Evolutionary conservation across 2,113 vertebrate genomes (phyloP), one percentile per base, ranked within the genome.

Genomic region (Fukomys damarensis): DNA sequence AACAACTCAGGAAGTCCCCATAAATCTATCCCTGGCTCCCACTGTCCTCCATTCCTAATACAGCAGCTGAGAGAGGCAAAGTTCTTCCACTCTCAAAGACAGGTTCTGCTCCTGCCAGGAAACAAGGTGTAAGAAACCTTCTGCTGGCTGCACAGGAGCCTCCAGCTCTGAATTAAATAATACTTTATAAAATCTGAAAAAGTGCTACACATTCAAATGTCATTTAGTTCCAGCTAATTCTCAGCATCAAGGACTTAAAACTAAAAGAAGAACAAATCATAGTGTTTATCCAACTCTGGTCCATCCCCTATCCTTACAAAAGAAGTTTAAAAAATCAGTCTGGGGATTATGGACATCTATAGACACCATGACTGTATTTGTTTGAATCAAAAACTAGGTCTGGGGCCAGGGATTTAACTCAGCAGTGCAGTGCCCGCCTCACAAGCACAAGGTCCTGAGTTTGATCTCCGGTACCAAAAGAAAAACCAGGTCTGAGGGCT

Each of bases 181-280:
- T 85, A 84, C 81, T 86, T 84, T 86, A 56, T 61, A 95, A 86
- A 95, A 87, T 49, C 12, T 56, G 14, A 3, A 54, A 46, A 91
- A 54, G 11, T 68, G 61, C 38, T 38, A 59, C 41, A 93, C 28
- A 89, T 46, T 38, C 46, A 83, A 70, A 92, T 17, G 5, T 92
- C 87, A 96, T 58, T 93, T 59, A 93, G 54, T 86, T 79, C 35
- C 19, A 90, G 52, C 1, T 76, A 91, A 86, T 46, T 59, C 13
- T 82, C 30, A 85, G 77, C 28, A 81, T 76, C 20, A 74, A 74
- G 46, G 4, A 59, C 59, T 93, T 72, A 58, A 58, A 82, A 49
- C 20, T 80, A 87, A 87, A 80, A 52, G 35, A 65, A 65, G 30
- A 35, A 59, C 30, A 93, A 82, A 56, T 52, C 54, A 63, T 85